Evolutionary conservation across 2,888 invertebrate genomes (phyloP), one percentile per base, ranked within the genome.

Genomic region (Ashinkailepas kermadecensis): DNA sequence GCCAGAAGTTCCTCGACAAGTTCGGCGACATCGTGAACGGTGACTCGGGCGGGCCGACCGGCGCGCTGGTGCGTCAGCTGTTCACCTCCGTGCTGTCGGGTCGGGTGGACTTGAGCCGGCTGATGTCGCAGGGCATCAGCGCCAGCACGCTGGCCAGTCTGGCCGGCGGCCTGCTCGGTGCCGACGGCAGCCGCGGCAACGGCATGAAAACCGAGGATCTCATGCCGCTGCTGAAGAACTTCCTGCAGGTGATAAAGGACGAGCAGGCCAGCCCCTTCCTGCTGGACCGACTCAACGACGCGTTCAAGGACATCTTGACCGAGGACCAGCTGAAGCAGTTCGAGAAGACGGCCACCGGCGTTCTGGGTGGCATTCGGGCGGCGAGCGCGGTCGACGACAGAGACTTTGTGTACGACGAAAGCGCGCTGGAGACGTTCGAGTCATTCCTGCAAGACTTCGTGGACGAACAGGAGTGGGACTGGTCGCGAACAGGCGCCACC

Each of bases 241-340:
- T 79, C 25, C 18, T 79, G 79, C 11, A 59, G n/a, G 58, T 79
- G n/a, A 79, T 79, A 58, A 79, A 79, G 18, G 79, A 79, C 23
- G 79, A 79, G n/a, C 79, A 79, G 25, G 79, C 79, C 23, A 79
- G 79, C 10, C 79, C 79, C 4, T 79, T 79, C 79, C 79, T 79
- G 23, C 79, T 79, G 6, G 79, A 79, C 23, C n/a, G 58, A 25
- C 79, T 79, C 25, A 79, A 23, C 79, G 58, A 79, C 13, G 79
- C 79, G 3, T 79, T 79, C 25, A 59, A 58, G 58, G 79, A 79
- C 4, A 23, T 58, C 7, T 23, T 79, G 79, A 25, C 21, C 23
- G 58, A 58, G 23, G n/a, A 21, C 0, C 58, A 79, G 13, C 79
- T 79, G 58, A 8, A 12, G 7, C 58, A 79, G 58, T 79, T 79